These are phyloP conservation scores for Echinops telfairi DNA, from an alignment of 2,113 vertebrate species.

Conservation along the genomic window DNA sequence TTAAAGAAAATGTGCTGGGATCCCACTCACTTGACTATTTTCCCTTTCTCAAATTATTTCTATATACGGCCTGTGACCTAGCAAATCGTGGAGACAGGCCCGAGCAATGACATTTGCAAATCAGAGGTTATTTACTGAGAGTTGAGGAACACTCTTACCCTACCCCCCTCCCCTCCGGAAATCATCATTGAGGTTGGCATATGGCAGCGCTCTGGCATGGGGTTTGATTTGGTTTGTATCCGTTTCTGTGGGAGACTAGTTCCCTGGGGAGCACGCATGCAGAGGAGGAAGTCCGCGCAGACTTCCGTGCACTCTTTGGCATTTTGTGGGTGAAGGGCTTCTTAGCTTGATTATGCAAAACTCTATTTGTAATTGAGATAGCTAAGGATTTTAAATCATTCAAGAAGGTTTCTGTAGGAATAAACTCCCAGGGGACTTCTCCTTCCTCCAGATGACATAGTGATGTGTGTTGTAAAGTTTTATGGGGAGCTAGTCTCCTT, in stretches of 20 bases:
- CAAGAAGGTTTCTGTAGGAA: neutral
- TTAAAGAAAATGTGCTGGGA: too few relatives aligned
- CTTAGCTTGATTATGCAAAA: constrained; percentile 31
- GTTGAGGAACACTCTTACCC: neutral
- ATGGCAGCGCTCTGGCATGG: fast-evolving
- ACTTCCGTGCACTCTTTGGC: neutral
- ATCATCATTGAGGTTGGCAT: neutral
- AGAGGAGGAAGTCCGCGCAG: neutral
- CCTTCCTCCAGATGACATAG: neutral
- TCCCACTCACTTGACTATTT: neutral
- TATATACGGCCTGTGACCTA: neutral
- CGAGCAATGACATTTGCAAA: neutral
- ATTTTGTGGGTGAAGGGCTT: neutral
- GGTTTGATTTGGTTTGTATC: constrained; percentile 21
- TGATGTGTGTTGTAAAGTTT: neutral
- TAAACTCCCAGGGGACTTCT: neutral
- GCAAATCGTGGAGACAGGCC: neutral
- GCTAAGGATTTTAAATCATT: neutral
- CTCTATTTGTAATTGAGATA: neutral
- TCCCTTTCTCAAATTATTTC: neutral
- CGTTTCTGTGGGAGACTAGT: neutral
- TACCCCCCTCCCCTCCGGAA: neutral
- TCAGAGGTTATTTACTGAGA: neutral
- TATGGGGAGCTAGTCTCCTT: neutral
- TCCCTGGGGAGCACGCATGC: neutral